Evolutionary conservation across 2,888 invertebrate species (phyloP), one percentile per base, ranked within the genome.

Genomic region (Asteroscopus sphinx): DNA sequence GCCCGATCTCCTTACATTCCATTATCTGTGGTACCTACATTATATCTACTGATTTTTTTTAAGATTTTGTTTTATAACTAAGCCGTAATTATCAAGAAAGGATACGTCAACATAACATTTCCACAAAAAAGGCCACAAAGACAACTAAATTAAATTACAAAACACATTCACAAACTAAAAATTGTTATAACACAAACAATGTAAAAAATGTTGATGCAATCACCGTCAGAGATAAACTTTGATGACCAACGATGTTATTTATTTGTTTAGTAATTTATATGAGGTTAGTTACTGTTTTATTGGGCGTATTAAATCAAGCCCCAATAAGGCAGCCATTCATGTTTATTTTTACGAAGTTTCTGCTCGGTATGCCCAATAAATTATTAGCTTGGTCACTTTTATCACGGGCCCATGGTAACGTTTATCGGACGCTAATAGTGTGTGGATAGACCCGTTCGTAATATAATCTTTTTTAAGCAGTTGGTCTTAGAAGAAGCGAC

Each of bases 201-300:
- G 82, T 85, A 73, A 77, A 79, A 79, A 74, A 73, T 81, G 68
- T 82, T 77, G 81, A 83, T 82, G 79, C 79, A 80, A 80, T 77
- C 79, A 72, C 77, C 68, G 57, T 63, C 76, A 59, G 62, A 76
- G 80, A 88, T 89, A 89, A 89, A 91, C 80, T 92, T 90, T 93
- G 93, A 93, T 90, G 91, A 86, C 90, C 92, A 90, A 76, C 75
- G 83, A 86, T 86, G 92, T 94, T 93, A 93, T 94, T 93, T 94
- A 94, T 94, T 93, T 93, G 93, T 92, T 93, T 88, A 92, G 90
- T 93, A 94, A 93, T 94, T 93, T 94, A 94, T 94, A 92, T 93
- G 92, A 91, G 92, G 93, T 93, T 93, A 92, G 93, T 93, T 92
- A 93, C 93, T 90, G 93, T 93, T 94, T 94, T 94, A 94, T 94